Evolutionary conservation across 2,888 invertebrate genomes (phyloP), one percentile per base, ranked within the genome.

Genomic region (Melangyna quadrimaculata): DNA sequence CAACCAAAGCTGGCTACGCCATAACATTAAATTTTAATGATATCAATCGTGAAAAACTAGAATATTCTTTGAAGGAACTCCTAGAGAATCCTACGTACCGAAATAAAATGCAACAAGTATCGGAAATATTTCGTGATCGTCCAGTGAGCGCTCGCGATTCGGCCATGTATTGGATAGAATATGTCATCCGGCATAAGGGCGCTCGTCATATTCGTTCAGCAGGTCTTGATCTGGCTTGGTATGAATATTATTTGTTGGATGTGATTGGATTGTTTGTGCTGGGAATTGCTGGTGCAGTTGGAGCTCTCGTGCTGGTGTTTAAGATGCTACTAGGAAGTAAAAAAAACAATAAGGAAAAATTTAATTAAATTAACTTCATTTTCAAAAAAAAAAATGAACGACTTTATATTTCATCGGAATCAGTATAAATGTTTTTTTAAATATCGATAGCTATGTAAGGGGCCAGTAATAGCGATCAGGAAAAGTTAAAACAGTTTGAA

Each of bases 151-250:
- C 93, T 0, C 89, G 92, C 5, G 91, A 91, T 8, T 90, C 88
- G 1, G 92, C 93, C 14, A 89, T 92, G 84, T 93, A 91, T 87
- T 93, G 93, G 93, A 90, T 92, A 40, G 93, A 93, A 73, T 93
- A 93, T 79, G 91, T 92, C 14, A 90, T 92, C 12, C 88, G 92
- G 0, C 91, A 93, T 78, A 90, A 91, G 57, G 93, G 93, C 3
- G 92, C 92, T 0, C 75, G 88, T 0, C 92, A 93, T 53, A 87
- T 93, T 81, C 89, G 91, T 7, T 90, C 91, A 0, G 90, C 92
- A 0, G 92, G 91, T 0, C 80, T 90, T 27, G 90, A 92, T 43
- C 87, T 93, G 48, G 87, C 88, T 14, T 93, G 92, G 92, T 91
- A 90, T 87, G 90, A 92, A 67, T 91, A 91, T 78, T 91, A 92